Evolutionary conservation across 2,888 invertebrate genomes (phyloP), one percentile per base, ranked within the genome.

Genomic region (Sinhomidia bicolor): DNA sequence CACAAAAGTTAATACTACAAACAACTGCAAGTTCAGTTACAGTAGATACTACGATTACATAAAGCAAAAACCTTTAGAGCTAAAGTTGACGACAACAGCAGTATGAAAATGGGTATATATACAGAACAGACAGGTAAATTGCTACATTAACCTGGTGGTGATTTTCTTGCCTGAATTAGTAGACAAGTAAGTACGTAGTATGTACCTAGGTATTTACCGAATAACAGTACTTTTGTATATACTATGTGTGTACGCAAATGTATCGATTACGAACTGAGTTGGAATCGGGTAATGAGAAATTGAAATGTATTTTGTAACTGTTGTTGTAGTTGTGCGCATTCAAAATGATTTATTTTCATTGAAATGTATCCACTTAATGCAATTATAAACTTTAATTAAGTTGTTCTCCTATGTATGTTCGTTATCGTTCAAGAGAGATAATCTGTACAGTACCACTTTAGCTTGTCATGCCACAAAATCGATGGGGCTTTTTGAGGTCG

Each of bases 271-370:
- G 47, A 12, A 47, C n/a, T n/a, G n/a, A n/a, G n/a, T n/a, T n/a
- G n/a, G n/a, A n/a, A n/a, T n/a, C n/a, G 36, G 36, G 7, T 36
- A 7, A 36, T 36, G 36, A 36, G 36, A 36, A 36, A 36, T 7
- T 36, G 3, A n/a, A 36, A 36, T 36, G 36, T n/a, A n/a, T n/a
- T n/a, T n/a, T n/a, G n/a, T n/a, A n/a, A n/a, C n/a, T n/a, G n/a
- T n/a, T n/a, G n/a, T n/a, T n/a, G n/a, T n/a, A n/a, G n/a, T 14
- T 47, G 14, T 62, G 12, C 9, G 62, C 26, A 29, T 29, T n/a
- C n/a, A n/a, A n/a, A n/a, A n/a, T 62, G 29, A 62, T 62, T 62
- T 62, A 20, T 62, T 62, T 62, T 26, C 29, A 62, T 62, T 26
- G 29, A 29, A 62, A 29, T 7, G 7, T 29, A 29, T 29, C 29